Evolutionary conservation across 2,113 vertebrate genomes (phyloP).

Genomic region (Conger conger): DNA sequence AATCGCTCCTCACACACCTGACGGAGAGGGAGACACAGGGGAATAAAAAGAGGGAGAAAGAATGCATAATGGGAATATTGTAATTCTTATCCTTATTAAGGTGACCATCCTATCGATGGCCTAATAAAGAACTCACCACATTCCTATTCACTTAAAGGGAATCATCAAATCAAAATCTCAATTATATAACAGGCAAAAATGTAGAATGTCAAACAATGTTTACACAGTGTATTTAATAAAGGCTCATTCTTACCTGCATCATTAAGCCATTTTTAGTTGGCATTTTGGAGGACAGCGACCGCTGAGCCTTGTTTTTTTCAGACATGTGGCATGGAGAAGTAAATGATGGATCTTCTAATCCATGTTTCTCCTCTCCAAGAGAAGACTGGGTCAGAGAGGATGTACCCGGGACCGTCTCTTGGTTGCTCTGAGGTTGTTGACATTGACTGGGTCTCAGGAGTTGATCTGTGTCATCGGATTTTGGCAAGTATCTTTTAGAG

Average conservation of each 20-base stretch:
- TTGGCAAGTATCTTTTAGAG: slow-evolving; percentile 31
- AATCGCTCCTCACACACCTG: slow-evolving; percentile 87
- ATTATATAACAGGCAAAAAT: neutral
- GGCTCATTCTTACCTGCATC: slow-evolving; percentile 70
- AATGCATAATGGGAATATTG: neutral
- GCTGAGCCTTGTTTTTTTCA: slow-evolving; percentile 62
- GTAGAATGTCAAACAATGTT: neutral
- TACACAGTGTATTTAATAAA: neutral
- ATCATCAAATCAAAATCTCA: neutral
- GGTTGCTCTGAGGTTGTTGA: slow-evolving; percentile 26
- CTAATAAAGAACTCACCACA: neutral
- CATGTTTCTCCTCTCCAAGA: slow-evolving; percentile 41
- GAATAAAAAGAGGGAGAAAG: neutral
- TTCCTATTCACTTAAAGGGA: neutral
- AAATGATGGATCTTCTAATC: slow-evolving; percentile 26
- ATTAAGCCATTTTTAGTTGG: slow-evolving; percentile 76
- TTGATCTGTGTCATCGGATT: slow-evolving; percentile 5
- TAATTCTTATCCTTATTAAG: neutral
- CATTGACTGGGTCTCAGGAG: slow-evolving; percentile 21
- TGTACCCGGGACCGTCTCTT: slow-evolving; percentile 26
- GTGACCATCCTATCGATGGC: neutral
- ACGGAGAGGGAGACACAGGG: slow-evolving; percentile 20
- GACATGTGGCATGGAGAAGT: slow-evolving; percentile 39
- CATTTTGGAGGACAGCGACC: slow-evolving; percentile 66
- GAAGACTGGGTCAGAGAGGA: slow-evolving; percentile 28